Conservation (phyloP, 2,113 vertebrate genomes). For the Lepus europaeus region DNA sequence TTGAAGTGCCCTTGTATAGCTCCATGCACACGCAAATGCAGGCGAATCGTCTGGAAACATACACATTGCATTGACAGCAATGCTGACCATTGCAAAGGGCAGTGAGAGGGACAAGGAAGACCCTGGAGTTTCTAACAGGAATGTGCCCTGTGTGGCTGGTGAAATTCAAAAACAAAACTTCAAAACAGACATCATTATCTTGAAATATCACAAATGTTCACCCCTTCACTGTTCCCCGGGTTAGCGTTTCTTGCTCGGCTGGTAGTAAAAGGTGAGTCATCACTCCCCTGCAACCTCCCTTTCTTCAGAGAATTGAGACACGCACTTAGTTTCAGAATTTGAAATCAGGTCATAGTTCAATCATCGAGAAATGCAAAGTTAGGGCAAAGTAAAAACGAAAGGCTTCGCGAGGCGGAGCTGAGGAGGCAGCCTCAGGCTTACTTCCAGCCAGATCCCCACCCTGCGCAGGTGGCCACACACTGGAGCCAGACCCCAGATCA, state of each 20-base stretch:
- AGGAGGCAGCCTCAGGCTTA: neutral
- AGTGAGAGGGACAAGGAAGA: neutral
- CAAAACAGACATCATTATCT: neutral
- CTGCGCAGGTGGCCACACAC: rapidly evolving
- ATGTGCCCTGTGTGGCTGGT: neutral
- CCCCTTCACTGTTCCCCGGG: neutral
- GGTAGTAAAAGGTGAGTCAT: conserved; percentile 37
- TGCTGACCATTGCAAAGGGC: neutral
- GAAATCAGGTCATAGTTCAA: conserved; percentile 69
- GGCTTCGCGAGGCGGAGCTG: neutral
- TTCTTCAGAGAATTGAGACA: conserved; percentile 56
- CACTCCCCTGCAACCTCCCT: conserved; percentile 13
- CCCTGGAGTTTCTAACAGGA: neutral
- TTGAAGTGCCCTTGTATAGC: neutral
- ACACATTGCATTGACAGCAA: neutral
- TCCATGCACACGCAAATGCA: rapidly evolving
- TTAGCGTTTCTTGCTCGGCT: neutral
- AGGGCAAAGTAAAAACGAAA: conserved; percentile 40
- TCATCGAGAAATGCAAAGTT: conserved; percentile 50
- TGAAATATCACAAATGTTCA: neutral
- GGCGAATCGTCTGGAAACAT: neutral
- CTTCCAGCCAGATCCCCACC: neutral
- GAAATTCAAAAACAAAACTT: neutral
- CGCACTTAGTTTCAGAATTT: conserved; percentile 62
- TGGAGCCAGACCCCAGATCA: neutral